These are phyloP conservation scores for Acholoe squamosa DNA, from an alignment of 2,888 invertebrate species.

Conservation along the genomic window DNA sequence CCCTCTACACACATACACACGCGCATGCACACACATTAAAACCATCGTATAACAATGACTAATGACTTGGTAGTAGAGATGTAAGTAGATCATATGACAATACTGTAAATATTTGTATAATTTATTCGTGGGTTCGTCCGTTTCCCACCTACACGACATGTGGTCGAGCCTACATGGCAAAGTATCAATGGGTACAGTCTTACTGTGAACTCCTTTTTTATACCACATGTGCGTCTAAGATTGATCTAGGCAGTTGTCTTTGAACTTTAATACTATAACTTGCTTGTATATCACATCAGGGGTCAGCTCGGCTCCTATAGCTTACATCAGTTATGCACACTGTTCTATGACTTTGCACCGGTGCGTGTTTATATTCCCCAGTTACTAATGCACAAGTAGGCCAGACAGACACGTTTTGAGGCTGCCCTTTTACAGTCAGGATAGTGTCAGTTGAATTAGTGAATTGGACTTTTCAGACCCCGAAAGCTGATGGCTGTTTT, in stretches of 20 bases:
- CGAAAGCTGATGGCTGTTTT: constrained; percentile 20
- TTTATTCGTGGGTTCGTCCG: not conserved
- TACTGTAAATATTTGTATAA: not conserved
- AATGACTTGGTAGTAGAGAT: not conserved
- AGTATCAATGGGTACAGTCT: not conserved
- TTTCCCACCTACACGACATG: not conserved
- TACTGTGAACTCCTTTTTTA: not conserved
- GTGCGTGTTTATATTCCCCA: not conserved
- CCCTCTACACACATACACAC: not conserved
- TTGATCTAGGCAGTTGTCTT: not conserved
- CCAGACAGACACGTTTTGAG: not conserved
- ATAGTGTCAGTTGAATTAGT: not conserved
- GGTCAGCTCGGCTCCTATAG: not conserved
- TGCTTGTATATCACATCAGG: not conserved
- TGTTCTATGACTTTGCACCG: not conserved
- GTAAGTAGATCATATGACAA: not conserved
- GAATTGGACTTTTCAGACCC: not conserved
- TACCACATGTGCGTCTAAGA: not conserved
- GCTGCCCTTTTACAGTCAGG: not conserved
- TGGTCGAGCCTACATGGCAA: not conserved
- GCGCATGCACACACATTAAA: not conserved
- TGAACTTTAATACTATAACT: not conserved
- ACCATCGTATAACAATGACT: not conserved
- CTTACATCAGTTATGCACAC: constrained; percentile 12
- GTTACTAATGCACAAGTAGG: not conserved